phyloP scores from a whole-genome alignment of 2,888 invertebrate genomes.

The Formica aserva region DNA sequence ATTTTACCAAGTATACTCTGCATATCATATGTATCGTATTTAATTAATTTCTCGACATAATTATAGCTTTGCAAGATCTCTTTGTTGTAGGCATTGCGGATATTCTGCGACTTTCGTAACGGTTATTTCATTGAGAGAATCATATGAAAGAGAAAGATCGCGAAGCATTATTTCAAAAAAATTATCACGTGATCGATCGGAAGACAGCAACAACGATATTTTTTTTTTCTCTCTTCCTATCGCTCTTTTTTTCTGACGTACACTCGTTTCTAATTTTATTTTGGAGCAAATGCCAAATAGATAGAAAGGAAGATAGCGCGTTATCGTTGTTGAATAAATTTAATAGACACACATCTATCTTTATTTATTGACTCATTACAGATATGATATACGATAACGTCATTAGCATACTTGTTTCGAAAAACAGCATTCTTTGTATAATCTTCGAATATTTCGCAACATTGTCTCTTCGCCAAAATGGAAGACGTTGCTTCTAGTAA shows the following conservation, averaged over 20 bases:
- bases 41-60: not conserved
- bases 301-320: not conserved
- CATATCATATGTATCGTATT: not conserved
- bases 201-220: not conserved
- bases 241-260: conserved; percentile 13
- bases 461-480: not conserved
- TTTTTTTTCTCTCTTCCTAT: not conserved
- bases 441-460: not conserved
- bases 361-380: conserved; percentile 9
- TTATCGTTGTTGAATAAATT: conserved; percentile 25
- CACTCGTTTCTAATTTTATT: not conserved
- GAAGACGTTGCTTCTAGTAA: not conserved
- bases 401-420: not conserved
- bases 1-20: not conserved
- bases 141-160: not conserved
- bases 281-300: conserved; percentile 31
- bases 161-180: conserved; percentile 6
- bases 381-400: not conserved
- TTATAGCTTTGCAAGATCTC: not conserved
- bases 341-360: conserved; percentile 2
- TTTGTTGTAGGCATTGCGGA: not conserved
- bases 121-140: not conserved
- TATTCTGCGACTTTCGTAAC: not conserved
- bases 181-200: conserved; percentile 18
- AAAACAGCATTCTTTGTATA: not conserved